phyloP scores from a whole-genome alignment of 2,797 vertebrate genomes.

The Carcharodon carcharias region DNA sequence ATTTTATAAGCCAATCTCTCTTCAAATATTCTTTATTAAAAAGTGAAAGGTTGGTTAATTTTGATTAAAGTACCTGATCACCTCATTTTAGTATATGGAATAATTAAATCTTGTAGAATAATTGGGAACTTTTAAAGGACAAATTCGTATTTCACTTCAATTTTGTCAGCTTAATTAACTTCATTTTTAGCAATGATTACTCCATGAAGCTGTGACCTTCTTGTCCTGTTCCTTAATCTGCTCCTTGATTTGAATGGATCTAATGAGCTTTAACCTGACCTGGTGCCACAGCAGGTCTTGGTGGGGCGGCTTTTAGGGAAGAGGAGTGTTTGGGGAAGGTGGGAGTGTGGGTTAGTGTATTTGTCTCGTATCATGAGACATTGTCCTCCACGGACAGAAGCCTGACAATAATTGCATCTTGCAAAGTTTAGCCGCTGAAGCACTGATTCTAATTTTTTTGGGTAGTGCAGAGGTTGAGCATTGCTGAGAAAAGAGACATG shows the following conservation, averaged over 20 bases:
- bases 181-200: not conserved
- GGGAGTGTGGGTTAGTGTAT: too few species aligned
- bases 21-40: constrained; percentile 25
- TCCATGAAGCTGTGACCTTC: not conserved
- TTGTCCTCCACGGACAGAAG: not conserved
- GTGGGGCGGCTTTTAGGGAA: not conserved
- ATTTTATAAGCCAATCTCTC: constrained; percentile 1
- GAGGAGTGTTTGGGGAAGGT: too few species aligned
- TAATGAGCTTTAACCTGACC: not conserved
- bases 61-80: constrained; percentile 9
- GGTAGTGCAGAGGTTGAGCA: too few species aligned
- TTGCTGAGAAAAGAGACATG: too few species aligned
- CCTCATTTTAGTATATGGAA: constrained; percentile 1
- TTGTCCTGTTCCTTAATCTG: not conserved
- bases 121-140: constrained; percentile 33
- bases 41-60: constrained; percentile 23
- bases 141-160: not conserved
- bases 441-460: not conserved
- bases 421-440: not conserved
- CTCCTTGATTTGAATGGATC: too few species aligned
- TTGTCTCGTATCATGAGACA: too few species aligned
- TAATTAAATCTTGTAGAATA: constrained; percentile 3
- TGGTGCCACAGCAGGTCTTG: not conserved
- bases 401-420: not conserved
- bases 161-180: constrained; percentile 18